Base-by-base conservation (phyloP, 2,888 invertebrate species). In the Eumacrocentrus americanus region DNA sequence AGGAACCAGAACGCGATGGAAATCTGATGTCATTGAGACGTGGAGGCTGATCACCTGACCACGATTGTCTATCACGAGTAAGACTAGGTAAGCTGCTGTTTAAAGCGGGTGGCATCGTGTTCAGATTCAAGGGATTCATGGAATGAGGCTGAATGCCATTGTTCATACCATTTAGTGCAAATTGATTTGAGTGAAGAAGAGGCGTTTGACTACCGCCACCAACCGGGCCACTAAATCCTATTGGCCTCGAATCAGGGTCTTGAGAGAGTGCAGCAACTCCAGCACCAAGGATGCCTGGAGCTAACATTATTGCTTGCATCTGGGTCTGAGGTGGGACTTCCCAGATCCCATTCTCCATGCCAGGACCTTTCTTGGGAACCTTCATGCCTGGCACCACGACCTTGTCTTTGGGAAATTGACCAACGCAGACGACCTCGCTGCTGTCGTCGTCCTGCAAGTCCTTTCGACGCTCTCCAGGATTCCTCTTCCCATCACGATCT, bases 401-500 rank as follows among this genome's bases (percentile, higher is more conserved):
- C 23, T 78, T 78, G 29, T 79, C 77, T 16, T 78, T 80, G 2
- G 77, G 73, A 47, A 79, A 80, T 44, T 78, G 79, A 0, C 78
- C 80, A 1, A 80, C 80, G 64, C 79, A 80, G 0, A 80, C 79
- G 5, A 80, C 76, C 23, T 80, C 80, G 14, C 70, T 72, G 12
- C 38, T 62, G 22, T 74, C 74, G 14, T 79, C 78, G 1, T 80
- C 80, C 14, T 60, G 60, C 1, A 48, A 46, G 9, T 68, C 67
- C 37, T 68, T 70, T 83, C 68, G 72, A 35, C 67, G 64, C 55
- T 66, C 67, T 7, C 54, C 34, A 12, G 35, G 68, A 47, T 73
- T 69, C 58, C 83, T 71, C 38, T 82, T 78, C 7, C 82, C 61
- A 70, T 78, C 81, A 59, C 77, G 81, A 72, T 74, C 84, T 60